Base-by-base conservation (phyloP, 1,140 invertebrate genomes). In the Caenorhabditis briggsae region DNA sequence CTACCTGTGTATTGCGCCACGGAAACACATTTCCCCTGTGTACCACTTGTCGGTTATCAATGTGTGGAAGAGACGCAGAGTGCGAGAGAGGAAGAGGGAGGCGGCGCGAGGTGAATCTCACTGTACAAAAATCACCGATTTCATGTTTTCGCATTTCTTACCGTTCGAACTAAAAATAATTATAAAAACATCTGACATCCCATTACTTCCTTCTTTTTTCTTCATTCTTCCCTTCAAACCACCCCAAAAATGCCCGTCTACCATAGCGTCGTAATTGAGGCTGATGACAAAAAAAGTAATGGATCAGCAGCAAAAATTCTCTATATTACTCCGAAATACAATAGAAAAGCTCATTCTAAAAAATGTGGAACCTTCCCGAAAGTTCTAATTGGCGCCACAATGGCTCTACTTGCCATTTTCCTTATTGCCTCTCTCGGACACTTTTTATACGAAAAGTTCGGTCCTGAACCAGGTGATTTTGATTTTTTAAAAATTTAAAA, bases 1-100 rank as follows among this genome's bases (percentile, higher is more conserved):
- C n/a, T n/a, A n/a, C n/a, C 89, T 90, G 74, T 56, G 53, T 59
- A 86, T 86, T 86, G 85, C 84, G 84, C 84, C 84, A 86, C 84
- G 84, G 84, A 86, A 86, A 50, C 84, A 86, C 83, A 56, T 5
- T 7, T n/a, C 1, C 33, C 33, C 33, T 33, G 33, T 33, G 33
- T 3, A 3, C 3, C 33, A 33, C 33, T 33, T 33, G 33, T 33
- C 33, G 33, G 1, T 33, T 33, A 33, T 33, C 33, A 33, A 33
- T 33, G 33, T 33, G 33, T 33, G 11, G 5, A 11, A 53, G 50
- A 53, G 50, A 53, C 50, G 11, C 16, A 16, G 50, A 16, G 2
- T 6, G 50, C 9, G 50, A 53, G 50, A 9, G 50, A 33, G 33
- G 33, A 33, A 33, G 33, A n/a, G 33, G 33, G 3, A 33, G 33